A percentile compares a stretch with the other conserved stretches of the same genome.
phyloP scores from a whole-genome alignment of 2,797 vertebrate species.

The Hozukius guyotensis region DNA sequence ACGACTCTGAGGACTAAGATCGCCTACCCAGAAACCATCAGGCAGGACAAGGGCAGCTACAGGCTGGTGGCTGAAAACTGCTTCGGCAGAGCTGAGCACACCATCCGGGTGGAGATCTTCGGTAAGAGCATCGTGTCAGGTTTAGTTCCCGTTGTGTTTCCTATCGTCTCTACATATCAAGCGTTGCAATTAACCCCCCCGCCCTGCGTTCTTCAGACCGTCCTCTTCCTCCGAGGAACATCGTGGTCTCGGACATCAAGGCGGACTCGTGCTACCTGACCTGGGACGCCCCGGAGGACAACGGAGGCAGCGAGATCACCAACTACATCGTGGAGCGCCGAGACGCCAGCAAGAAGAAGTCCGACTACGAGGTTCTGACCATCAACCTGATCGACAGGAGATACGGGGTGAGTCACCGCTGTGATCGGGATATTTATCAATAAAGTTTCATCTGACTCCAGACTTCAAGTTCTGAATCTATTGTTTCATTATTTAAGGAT shows the following conservation, averaged over 20 bases:
- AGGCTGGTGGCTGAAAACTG: conserved; percentile 91
- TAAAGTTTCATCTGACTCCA: too few species aligned
- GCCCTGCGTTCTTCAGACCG: conserved; percentile 83
- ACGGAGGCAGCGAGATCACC: conserved; percentile 95
- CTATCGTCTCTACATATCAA: not conserved
- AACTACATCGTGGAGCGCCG: conserved; percentile 95
- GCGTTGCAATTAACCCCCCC: not conserved
- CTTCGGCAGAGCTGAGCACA: conserved; percentile 83
- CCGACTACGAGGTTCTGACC: conserved; percentile 93
- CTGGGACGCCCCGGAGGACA: conserved; percentile 95
- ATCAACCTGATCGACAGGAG: conserved; percentile 89
- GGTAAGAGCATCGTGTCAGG: conserved; percentile 62
- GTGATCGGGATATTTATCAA: too few species aligned
- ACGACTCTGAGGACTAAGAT: conserved; percentile 90
- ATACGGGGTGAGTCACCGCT: conserved; percentile 83
- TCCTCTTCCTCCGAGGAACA: conserved; percentile 92
- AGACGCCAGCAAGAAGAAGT: conserved; percentile 96
- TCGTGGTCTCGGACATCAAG: conserved; percentile 93
- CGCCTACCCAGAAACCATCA: conserved; percentile 84
- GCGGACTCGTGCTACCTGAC: conserved; percentile 94
- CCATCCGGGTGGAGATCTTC: conserved; percentile 76
- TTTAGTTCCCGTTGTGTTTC: not conserved
- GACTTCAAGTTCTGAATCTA: too few species aligned
- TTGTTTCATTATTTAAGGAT: not conserved
- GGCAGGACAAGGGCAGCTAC: conserved; percentile 91